phyloP scores from a whole-genome alignment of 1,140 invertebrate genomes.

The Vanessa atalanta region DNA sequence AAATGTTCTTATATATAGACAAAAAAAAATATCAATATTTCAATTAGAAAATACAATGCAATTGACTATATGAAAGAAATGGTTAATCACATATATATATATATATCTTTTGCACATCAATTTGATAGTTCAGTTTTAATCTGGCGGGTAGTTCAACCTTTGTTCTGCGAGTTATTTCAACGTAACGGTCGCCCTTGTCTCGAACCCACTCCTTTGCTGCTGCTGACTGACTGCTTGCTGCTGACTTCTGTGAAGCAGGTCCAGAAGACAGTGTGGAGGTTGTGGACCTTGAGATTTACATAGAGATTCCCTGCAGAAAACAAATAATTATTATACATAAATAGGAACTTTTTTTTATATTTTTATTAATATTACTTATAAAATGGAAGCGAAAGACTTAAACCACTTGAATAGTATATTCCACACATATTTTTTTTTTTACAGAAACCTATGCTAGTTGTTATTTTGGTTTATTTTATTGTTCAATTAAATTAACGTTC shows the following conservation, averaged over 20 bases:
- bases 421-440: no score
- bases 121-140: conserved; percentile 50
- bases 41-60: no score
- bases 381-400: no score
- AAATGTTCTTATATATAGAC: no score
- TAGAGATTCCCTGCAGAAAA: conserved; percentile 53
- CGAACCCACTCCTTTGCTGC: conserved; percentile 56
- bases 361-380: no score
- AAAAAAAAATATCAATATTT: no score
- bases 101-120: conserved; percentile 58
- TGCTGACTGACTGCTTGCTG: no score
- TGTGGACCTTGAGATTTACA: conserved; percentile 41
- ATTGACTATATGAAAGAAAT: background rate
- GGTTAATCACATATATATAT: background rate
- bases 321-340: background rate
- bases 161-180: conserved; percentile 52
- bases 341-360: no score
- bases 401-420: no score
- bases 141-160: conserved; percentile 54
- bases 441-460: no score
- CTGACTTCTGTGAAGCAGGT: conserved; percentile 58
- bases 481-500: no score
- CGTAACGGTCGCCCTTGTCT: conserved; percentile 34
- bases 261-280: conserved; percentile 64
- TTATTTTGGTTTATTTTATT: no score